Percentiles rank a stretch among this genome's conserved stretches.
phyloP scores from a whole-genome alignment of 2,888 invertebrate genomes.

The Hedychridium roseum region DNA sequence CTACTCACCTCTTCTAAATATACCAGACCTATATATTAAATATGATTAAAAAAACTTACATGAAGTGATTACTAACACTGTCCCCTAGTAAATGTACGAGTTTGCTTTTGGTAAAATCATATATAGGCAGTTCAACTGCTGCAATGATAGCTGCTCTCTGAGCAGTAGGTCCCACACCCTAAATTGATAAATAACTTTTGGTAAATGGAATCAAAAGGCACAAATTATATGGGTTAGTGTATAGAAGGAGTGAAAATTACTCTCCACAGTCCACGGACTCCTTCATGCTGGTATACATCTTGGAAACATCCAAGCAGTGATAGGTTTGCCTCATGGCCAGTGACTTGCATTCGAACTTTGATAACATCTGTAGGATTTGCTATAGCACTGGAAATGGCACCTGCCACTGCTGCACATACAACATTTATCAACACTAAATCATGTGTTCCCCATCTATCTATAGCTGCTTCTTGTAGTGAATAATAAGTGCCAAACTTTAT shows the following conservation, averaged over 20 bases:
- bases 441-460: conserved; percentile 57
- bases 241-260: too few relatives aligned
- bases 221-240: conserved; percentile 6
- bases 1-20: too few relatives aligned
- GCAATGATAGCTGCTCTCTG: conserved; percentile 94
- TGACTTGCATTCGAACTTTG: conserved; percentile 93
- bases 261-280: conserved; percentile 86
- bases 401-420: conserved; percentile 83
- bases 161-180: conserved; percentile 92
- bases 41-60: conserved; percentile 68
- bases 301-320: conserved; percentile 78
- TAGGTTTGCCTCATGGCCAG: conserved; percentile 60
- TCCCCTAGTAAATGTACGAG: conserved; percentile 78
- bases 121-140: conserved; percentile 92
- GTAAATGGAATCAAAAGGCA: too few relatives aligned
- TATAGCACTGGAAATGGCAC: conserved; percentile 92
- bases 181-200: too few relatives aligned
- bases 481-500: conserved; percentile 97
- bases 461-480: conserved; percentile 77
- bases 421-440: conserved; percentile 69
- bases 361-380: conserved; percentile 96
- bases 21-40: conserved; percentile 2
- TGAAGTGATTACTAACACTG: conserved; percentile 84
- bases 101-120: conserved; percentile 87
- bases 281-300: conserved; percentile 85